phyloP scores from a whole-genome alignment of 2,113 vertebrate species.

The Gallinago undulata region DNA sequence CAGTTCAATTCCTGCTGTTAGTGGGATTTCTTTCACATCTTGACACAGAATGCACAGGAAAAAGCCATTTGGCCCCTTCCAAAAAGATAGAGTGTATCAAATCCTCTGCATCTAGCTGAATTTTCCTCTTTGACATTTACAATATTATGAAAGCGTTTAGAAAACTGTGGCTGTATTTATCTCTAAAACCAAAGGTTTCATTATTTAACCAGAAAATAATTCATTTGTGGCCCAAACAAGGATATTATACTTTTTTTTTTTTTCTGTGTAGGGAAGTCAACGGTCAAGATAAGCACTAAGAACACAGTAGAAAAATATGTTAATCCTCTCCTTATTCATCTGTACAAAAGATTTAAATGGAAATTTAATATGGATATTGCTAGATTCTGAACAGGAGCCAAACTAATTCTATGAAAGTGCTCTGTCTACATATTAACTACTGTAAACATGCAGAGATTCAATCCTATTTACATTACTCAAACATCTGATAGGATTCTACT shows the following conservation, averaged over 20 bases:
- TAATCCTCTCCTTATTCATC: slow-evolving; percentile 73
- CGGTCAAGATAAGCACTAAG: slow-evolving; percentile 59
- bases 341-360: slow-evolving; percentile 60
- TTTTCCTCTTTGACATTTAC: neutral
- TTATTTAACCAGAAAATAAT: neutral
- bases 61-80: neutral
- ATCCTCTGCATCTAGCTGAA: neutral
- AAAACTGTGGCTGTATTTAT: neutral
- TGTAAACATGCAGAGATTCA: slow-evolving; percentile 57
- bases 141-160: neutral
- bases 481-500: slow-evolving; percentile 8
- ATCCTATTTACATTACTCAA: slow-evolving; percentile 44
- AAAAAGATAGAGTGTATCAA: neutral
- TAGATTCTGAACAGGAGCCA: slow-evolving; percentile 73
- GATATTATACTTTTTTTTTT: neutral
- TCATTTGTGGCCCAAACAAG: neutral
- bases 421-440: slow-evolving; percentile 75
- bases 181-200: neutral
- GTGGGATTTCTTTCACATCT: neutral
- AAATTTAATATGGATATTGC: slow-evolving; percentile 77
- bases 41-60: neutral
- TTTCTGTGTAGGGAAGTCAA: slow-evolving; percentile 19
- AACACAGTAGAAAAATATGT: slow-evolving; percentile 65
- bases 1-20: neutral
- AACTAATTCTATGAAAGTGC: slow-evolving; percentile 77